Base-by-base conservation (phyloP, 2,888 invertebrate species). In the Cheilosia variabilis region DNA sequence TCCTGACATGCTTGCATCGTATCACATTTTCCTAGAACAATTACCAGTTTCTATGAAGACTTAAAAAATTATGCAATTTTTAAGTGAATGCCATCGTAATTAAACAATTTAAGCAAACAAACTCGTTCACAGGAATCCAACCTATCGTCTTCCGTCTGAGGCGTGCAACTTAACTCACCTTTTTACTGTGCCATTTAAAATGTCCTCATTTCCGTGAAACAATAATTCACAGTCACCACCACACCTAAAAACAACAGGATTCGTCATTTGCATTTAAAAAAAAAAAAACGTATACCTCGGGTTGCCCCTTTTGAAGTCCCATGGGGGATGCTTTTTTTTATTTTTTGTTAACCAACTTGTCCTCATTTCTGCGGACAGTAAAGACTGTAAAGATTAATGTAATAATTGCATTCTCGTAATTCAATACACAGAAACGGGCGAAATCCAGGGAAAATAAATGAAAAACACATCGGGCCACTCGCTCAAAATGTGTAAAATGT, bases 401-500 rank as follows among this genome's bases (percentile, higher is more conserved):
- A 53, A 41, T 58, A 47, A 69, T 58, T 69, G 34, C 55, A 58
- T 57, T 58, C 10, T 5, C 45, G 15, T 58, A 47, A 47, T 57
- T 57, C 68, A 69, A 69, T 62, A 13, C 60, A 60, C 24, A 22
- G 60, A 62, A 22, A 47, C 27, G 37, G 19, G 6, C 7, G 31
- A 69, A 43, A 34, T 43, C 6, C 34, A 47, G 53, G 17, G 6
- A 17, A 17, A 34, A 27, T 22, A 9, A 52, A 22, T 19, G 17
- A 27, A 55, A 43, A 68, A 41, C 55, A 13, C 13, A 13, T 37
- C 52, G 24, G 22, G 13, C 22, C 24, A 15, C 22, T 24, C 24
- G 7, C 22, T 15, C 15, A 22, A 19, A 52, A 24, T 52, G 52
- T 58, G n/a, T n/a, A n/a, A n/a, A n/a, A n/a, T n/a, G 41, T 19